Evolutionary conservation across 2,888 invertebrate genomes (phyloP), one percentile per base, ranked within the genome.

Genomic region (Pasiphila rectangulata): DNA sequence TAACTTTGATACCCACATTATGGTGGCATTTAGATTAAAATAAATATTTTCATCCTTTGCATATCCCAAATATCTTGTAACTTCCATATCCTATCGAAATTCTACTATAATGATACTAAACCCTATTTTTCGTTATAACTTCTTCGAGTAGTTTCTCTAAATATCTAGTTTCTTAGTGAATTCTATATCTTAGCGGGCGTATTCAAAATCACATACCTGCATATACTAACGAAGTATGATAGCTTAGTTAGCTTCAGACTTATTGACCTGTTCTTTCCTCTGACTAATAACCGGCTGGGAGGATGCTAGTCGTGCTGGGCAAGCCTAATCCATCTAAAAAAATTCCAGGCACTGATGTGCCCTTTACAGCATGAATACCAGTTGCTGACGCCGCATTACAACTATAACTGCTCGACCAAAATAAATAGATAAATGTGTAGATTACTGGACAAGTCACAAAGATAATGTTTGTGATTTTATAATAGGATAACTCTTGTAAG

Each of bases 1-100:
- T 75, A 69, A 64, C 68, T 67, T 67, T 60, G 61, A 63, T 57
- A 30, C 13, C 63, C 52, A 54, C 75, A 73, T 72, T 72, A 66
- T 64, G 69, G 75, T 75, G 75, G 72, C 67, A 48, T 58, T 21
- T 39, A 61, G 46, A 39, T 43, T 24, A 48, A 56, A 49, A 50
- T 43, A 53, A 51, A 51, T 59, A 49, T 61, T 54, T 68, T 29
- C 12, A 70, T 56, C 7, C 23, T 38, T 74, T 65, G 73, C 77
- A 77, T 77, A 77, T 77, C 77, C 61, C 15, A 25, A 35, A 40
- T 36, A 64, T 57, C 32, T 32, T 17, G 17, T 17, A 32, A 5
- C 17, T 32, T 17, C 57, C 73, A 75, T 76, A 75, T 76, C 72
- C 56, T 51, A 35, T 25, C 25, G 2, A 51, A 46, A 53, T 27